phyloP scores from a whole-genome alignment of 2,888 invertebrate genomes.

The Caenorhabditis sp. region DNA sequence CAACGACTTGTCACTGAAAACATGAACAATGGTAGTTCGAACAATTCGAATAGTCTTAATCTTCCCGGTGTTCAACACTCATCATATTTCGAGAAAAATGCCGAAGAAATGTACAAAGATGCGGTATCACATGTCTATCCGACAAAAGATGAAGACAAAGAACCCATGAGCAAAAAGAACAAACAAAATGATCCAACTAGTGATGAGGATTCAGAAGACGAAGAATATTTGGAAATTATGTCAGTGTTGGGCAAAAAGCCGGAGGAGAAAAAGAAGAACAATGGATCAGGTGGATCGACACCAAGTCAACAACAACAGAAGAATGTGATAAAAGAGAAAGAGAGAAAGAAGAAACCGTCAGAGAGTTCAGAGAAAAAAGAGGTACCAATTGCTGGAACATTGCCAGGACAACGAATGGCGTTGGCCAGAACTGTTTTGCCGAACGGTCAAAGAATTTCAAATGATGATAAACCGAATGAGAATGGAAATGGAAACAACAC shows the following conservation, averaged over 20 bases:
- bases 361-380: no score
- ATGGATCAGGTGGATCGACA: neutral
- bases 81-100: neutral
- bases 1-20: neutral
- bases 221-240: conserved; percentile 2
- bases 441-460: conserved; percentile 23
- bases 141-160: conserved; percentile 9
- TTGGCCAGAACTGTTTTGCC: conserved; percentile 37
- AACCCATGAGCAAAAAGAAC: neutral
- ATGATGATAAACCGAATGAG: neutral
- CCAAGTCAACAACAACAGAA: neutral
- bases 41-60: neutral
- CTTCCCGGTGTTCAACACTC: neutral
- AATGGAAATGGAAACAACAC: neutral
- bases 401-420: conserved; percentile 44
- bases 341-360: neutral
- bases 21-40: neutral
- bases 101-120: conserved; percentile 1
- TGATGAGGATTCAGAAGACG: neutral
- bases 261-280: neutral
- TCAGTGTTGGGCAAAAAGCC: neutral
- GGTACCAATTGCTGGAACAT: conserved; percentile 4
- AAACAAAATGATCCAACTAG: neutral
- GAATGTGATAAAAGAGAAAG: neutral
- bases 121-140: conserved; percentile 9